Percentiles rank a stretch among this genome's conserved stretches.
phyloP scores from a whole-genome alignment of 1,140 invertebrate species.

The Trinorchestia longiramus region DNA sequence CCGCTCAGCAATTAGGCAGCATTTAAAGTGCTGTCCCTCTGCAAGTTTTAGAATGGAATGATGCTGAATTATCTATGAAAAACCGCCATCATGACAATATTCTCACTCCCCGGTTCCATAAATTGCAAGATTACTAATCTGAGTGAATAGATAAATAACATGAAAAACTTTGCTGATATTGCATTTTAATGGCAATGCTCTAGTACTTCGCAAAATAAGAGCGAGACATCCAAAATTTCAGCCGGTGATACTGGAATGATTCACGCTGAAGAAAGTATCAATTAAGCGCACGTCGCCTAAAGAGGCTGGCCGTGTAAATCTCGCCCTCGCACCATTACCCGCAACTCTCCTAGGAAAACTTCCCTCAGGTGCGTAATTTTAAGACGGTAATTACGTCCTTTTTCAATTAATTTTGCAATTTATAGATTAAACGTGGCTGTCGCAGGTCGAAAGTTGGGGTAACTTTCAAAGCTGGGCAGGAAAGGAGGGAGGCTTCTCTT shows the following conservation, averaged over 20 bases:
- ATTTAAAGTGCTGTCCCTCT: too few relatives aligned
- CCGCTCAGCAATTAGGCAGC: background rate
- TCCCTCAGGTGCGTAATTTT: constrained; percentile 21
- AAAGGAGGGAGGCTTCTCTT: background rate
- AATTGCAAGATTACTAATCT: background rate
- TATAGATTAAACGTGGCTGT: constrained; percentile 50
- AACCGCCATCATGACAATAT: background rate
- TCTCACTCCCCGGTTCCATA: background rate
- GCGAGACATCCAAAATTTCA: background rate
- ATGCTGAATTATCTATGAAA: background rate
- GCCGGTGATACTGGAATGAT: background rate
- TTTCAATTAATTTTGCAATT: constrained; percentile 51
- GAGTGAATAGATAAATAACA: background rate
- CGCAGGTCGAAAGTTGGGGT: constrained; percentile 36
- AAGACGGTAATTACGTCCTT: constrained; percentile 47
- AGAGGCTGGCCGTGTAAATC: constrained; percentile 19
- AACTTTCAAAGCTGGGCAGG: background rate
- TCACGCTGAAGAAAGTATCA: constrained; percentile 16
- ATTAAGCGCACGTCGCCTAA: background rate
- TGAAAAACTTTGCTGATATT: background rate
- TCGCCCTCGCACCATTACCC: constrained; percentile 34
- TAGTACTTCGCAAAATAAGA: background rate
- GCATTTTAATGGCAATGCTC: background rate
- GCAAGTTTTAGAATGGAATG: too few relatives aligned
- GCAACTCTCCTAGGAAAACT: constrained; percentile 5